phyloP scores from a whole-genome alignment of 2,113 vertebrate species.

The Misgurnus mizolepis region DNA sequence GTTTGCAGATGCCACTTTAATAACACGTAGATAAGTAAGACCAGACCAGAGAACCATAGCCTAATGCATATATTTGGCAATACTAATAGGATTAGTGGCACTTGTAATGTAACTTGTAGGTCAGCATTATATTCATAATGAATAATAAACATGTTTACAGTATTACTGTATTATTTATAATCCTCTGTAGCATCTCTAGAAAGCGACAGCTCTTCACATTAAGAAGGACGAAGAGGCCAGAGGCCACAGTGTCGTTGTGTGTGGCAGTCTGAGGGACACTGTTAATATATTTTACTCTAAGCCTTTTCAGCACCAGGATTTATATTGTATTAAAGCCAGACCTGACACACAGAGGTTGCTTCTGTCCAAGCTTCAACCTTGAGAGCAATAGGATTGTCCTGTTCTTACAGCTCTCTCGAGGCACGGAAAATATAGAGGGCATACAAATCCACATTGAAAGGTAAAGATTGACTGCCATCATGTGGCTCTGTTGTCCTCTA shows the following conservation, averaged over 20 bases:
- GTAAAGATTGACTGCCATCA: slow-evolving; percentile 34
- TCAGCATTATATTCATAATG: not conserved
- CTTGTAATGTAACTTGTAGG: not conserved
- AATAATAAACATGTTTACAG: slow-evolving; percentile 12
- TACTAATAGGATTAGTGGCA: no score
- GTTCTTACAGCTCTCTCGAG: slow-evolving; percentile 20
- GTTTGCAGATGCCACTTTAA: no score
- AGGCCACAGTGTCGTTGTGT: slow-evolving; percentile 26
- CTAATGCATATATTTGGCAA: no score
- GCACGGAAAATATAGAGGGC: not conserved
- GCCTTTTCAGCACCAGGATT: slow-evolving; percentile 44
- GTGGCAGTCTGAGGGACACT: slow-evolving; percentile 20
- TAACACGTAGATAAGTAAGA: no score
- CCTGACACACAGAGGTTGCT: slow-evolving; percentile 12
- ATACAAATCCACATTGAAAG: not conserved
- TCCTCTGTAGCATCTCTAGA: not conserved
- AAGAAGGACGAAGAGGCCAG: slow-evolving; percentile 11
- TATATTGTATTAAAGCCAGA: slow-evolving; percentile 38
- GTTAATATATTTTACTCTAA: slow-evolving; percentile 43
- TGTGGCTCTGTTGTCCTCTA: slow-evolving; percentile 20
- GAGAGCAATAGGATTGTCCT: slow-evolving; percentile 28
- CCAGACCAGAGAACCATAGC: no score
- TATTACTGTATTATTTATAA: not conserved
- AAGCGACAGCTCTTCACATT: not conserved
- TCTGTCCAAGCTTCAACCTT: slow-evolving; percentile 44